Evolutionary conservation across 2,797 vertebrate species (phyloP), one percentile per base, ranked within the genome.

Genomic region (Pyrrhura leucotis): DNA sequence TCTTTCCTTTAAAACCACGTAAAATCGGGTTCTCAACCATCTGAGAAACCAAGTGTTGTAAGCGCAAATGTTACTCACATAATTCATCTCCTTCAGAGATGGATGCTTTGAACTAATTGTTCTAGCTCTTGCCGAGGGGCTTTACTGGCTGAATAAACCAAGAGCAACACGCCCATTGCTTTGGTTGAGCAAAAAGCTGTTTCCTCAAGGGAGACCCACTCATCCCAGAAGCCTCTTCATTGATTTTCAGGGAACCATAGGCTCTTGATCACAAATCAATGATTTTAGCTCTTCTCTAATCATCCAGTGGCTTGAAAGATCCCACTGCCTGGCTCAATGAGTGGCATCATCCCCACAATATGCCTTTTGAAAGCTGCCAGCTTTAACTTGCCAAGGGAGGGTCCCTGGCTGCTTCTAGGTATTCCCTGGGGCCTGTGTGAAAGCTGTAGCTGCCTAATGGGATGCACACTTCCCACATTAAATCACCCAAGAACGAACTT

Each of bases 261-360:
- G 40, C 37, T 75, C 29, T 68, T 1, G 3, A 14, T 62, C 44
- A 26, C 7, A 72, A 21, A 63, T 26, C 45, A 16, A 9, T 39
- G 6, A 50, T 47, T 82, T 77, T 31, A 71, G 35, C 63, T 21
- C n/a, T 68, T 69, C 39, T 50, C 33, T n/a, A 47, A 47, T 13
- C 33, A 7, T 28, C 15, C 8, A 9, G 3, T n/a, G n/a, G n/a
- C 51, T 37, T 54, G 78, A 28, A 39, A 73, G 39, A 20, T 9
- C 10, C 14, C 44, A 3, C 45, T 62, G 53, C 53, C 71, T 3
- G 11, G 40, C 19, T 37, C 29, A 1, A 1, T 0, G 29, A 47
- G 23, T 3, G 7, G 40, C 61, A 76, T 22, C 44, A 10, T 35
- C 39, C 26, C 51, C 3, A 1, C 0, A 1, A 16, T 6, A 9